These are phyloP conservation scores for Porites rus DNA, from an alignment of 92 coral and sea anemone genomes.

Conservation along the genomic window DNA sequence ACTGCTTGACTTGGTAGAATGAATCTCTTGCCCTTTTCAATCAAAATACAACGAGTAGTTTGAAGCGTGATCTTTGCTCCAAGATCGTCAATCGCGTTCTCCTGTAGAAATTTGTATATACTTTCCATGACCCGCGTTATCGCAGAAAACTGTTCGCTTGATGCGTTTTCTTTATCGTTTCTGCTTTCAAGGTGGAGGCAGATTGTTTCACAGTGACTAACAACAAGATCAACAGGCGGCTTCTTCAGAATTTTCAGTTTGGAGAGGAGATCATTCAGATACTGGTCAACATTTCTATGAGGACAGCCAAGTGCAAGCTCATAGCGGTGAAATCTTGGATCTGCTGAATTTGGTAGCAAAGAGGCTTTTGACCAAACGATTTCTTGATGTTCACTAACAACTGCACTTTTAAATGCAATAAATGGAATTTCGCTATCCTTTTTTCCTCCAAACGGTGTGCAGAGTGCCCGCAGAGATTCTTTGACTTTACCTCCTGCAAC, in stretches of 20 bases:
- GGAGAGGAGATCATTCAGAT: not conserved
- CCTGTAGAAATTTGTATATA: not conserved
- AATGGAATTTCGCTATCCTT: conserved; percentile 24
- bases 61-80: conserved; percentile 14
- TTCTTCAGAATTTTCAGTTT: conserved; percentile 1
- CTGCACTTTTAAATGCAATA: conserved; percentile 58
- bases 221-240: conserved; percentile 65
- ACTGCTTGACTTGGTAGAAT: conserved; percentile 53
- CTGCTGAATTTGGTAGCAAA: conserved; percentile 48
- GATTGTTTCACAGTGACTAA: conserved; percentile 66
- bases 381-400: not conserved
- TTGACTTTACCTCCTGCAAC: conserved; percentile 32
- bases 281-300: not conserved
- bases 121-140: not conserved
- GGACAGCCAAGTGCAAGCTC: too few species aligned
- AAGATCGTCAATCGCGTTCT: not conserved
- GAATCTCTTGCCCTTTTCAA: conserved; percentile 51
- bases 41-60: not conserved
- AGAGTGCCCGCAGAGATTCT: conserved; percentile 10
- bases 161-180: not conserved
- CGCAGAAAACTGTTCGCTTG: not conserved
- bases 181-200: conserved; percentile 23
- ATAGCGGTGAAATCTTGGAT: conserved; percentile 1
- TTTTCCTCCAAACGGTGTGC: conserved; percentile 38
- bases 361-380: conserved; percentile 68